phyloP scores from a whole-genome alignment of 2,113 vertebrate genomes.

The Bos indicus region DNA sequence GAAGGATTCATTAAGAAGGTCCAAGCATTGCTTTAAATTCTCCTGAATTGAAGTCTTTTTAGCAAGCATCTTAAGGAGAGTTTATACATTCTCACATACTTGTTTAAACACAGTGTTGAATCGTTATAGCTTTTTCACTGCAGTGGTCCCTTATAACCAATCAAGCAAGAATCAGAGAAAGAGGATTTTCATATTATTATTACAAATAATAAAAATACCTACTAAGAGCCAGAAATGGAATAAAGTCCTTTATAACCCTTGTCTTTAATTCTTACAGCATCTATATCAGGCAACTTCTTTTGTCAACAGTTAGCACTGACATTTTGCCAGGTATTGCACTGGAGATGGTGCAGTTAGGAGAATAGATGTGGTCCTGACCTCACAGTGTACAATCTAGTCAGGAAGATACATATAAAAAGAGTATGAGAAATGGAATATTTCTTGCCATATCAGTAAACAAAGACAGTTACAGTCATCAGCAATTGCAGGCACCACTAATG shows the following conservation, averaged over 20 bases:
- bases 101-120: neutral
- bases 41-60: conserved; percentile 31
- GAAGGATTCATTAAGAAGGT: conserved; percentile 7
- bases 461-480: neutral
- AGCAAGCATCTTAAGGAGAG: neutral
- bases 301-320: neutral
- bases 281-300: neutral
- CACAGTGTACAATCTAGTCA: neutral
- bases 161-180: neutral
- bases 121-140: neutral
- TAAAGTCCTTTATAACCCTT: neutral
- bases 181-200: neutral
- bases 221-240: neutral
- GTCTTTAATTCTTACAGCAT: neutral
- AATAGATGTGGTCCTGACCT: neutral
- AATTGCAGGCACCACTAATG: neutral
- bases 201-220: neutral
- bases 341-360: neutral
- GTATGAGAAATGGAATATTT: neutral
- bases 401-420: neutral
- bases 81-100: neutral
- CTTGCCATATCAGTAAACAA: neutral
- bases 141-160: neutral
- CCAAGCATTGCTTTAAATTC: neutral
- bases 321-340: neutral